phyloP scores from a whole-genome alignment of 2,113 vertebrate species.

The Chaetodon auriga region DNA sequence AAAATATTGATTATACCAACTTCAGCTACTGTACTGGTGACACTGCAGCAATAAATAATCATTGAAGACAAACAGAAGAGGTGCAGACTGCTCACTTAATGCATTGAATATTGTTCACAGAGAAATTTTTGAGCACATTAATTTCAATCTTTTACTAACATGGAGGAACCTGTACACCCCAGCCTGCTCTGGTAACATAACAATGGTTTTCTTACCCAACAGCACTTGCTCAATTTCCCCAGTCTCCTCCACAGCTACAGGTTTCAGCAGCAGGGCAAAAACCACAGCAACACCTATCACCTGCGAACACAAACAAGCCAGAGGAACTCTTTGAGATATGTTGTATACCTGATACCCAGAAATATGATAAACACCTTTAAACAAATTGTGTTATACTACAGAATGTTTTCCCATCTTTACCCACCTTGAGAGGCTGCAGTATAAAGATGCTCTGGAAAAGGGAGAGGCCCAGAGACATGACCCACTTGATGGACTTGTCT shows the following conservation, averaged over 20 bases:
- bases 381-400: background rate
- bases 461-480: conserved; percentile 85
- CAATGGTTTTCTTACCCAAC: conserved; percentile 71
- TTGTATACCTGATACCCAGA: background rate
- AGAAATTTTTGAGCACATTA: background rate
- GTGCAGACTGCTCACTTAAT: too few species aligned
- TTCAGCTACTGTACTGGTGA: too few species aligned
- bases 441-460: conserved; percentile 90
- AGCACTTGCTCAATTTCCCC: conserved; percentile 81
- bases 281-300: conserved; percentile 86
- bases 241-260: conserved; percentile 82
- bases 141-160: background rate
- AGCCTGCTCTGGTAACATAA: background rate
- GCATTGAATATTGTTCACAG: background rate
- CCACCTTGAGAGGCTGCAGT: conserved; percentile 88
- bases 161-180: background rate
- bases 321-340: background rate
- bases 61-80: background rate
- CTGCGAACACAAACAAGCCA: conserved; percentile 66
- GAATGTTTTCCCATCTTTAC: conserved; percentile 3
- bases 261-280: conserved; percentile 86
- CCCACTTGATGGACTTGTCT: conserved; percentile 85
- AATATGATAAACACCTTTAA: background rate
- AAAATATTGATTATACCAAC: background rate
- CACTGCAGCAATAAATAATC: too few species aligned